Base-by-base conservation (phyloP, 2,113 vertebrate genomes). In the Nycticorax nycticorax region DNA sequence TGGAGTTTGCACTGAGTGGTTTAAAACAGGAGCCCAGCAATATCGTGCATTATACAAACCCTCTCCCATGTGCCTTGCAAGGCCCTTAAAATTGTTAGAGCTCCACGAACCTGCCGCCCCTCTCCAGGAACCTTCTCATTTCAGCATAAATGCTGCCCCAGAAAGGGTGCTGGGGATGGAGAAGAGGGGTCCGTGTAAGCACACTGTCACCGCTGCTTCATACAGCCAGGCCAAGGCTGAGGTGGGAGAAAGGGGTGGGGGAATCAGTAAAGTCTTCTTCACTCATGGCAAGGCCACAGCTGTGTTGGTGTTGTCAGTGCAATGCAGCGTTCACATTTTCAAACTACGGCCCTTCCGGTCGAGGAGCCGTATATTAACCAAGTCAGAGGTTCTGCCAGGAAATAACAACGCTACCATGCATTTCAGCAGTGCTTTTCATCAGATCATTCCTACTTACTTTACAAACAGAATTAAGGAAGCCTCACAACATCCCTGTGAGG, bases 341-440 rank as follows among this genome's bases (percentile, higher is more conserved):
- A 94, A 81, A 91, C 50, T 57, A 79, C 71, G 26, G 20, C 72
- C 71, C 56, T 67, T 82, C 69, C 66, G 63, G n/a, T 41, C 0
- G 0, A 92, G 59, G 66, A 73, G 57, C 66, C 87, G 26, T 45
- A 1, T 41, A 39, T 89, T 82, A 93, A 94, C 77, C 48, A n/a
- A 93, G 48, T 79, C 45, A 88, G 67, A 72, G 79, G 57, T 87
- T 97, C 74, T 96, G 74, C 78, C 89, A 91, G 93, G 87, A 96
- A 97, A 97, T 76, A 92, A 97, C 87, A 95, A 97, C 81, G 81
- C 96, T 97, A 91, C 96, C 91, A 39, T 88, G 92, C 60, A 62
- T 95, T 96, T 97, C 91, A 95, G 91, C 66, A 96, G 92, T 93
- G 91, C 95, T 97, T 95, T 97, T 96, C 96, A 95, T 96, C 95